Base-by-base conservation (phyloP, 2,888 invertebrate genomes). In the Conistra vaccinii region DNA sequence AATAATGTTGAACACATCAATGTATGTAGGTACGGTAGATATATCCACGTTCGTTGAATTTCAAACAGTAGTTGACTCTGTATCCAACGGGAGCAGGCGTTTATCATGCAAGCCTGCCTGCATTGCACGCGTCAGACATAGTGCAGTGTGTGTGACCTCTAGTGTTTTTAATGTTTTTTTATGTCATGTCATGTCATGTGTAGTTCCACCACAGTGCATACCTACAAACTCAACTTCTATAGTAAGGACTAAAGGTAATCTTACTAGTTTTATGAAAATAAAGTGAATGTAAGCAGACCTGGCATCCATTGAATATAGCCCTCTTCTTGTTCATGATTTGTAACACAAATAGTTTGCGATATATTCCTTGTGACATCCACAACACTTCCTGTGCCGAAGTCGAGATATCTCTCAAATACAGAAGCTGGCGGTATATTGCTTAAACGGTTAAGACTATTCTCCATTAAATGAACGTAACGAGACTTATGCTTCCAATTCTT, bases 291-390 rank as follows among this genome's bases (percentile, higher is more conserved):
- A 57, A 69, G 29, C 83, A 68, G 39, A 96, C 96, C 96, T 93
- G 95, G 91, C 78, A 95, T 86, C 96, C 96, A 96, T 70, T 94
- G 94, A 67, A 96, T 93, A 73, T 91, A 94, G 0, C 95, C 95
- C 29, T 96, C 95, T 39, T 91, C 90, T n/a, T 89, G 88, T 65
- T 92, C 92, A 83, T 96, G 96, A 87, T 96, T 96, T 3, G 96
- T 96, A 0, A 96, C 94, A 74, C 95, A 94, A 63, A 96, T 81
- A 20, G 94, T 95, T 83, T 96, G 95, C 2, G 96, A 95, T 86
- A 96, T 95, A 83, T 96, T 96, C 78, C 90, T 88, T 1, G 95
- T 95, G 0, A 94, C 80, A 76, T 96, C 93, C 0, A 68, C 78
- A 17, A 92, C 90, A 85, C 94, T 94, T 57, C 96, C 96, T 39